Conservation (phyloP, 2,113 vertebrate species). For the Siniperca chuatsi region DNA sequence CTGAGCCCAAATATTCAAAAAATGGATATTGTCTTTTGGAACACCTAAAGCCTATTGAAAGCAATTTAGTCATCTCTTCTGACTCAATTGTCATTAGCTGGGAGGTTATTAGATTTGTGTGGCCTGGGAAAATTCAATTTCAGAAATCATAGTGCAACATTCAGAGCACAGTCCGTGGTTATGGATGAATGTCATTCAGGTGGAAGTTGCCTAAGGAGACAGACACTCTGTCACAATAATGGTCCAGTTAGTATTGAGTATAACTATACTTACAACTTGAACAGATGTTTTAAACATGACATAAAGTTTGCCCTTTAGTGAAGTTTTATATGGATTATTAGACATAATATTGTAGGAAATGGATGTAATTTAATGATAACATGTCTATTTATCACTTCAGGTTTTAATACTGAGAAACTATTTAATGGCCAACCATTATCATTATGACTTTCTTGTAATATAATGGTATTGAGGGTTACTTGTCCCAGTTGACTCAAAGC, state of each 20-base stretch:
- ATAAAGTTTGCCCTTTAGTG: neutral
- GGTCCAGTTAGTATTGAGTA: neutral
- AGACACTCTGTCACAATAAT: constrained; percentile 5
- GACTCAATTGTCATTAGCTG: constrained; percentile 49
- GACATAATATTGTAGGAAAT: neutral
- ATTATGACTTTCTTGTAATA: neutral
- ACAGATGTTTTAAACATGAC: constrained; percentile 22
- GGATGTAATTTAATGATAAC: neutral
- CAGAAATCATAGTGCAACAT: constrained; percentile 40
- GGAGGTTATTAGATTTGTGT: constrained; percentile 57
- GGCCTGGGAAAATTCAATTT: constrained; percentile 59
- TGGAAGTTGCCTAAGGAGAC: constrained; percentile 20
- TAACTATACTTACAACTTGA: neutral
- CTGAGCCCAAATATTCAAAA: constrained; percentile 9
- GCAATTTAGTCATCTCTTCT: constrained; percentile 32
- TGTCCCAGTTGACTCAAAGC: neutral
- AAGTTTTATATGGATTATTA: neutral
- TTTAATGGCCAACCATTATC: neutral
- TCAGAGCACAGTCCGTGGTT: constrained; percentile 16
- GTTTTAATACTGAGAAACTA: neutral
- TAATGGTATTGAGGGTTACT: neutral
- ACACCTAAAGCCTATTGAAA: constrained; percentile 47
- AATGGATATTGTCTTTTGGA: constrained; percentile 53
- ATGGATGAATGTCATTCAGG: constrained; percentile 42
- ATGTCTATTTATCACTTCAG: neutral